Conservation (phyloP, 2,888 invertebrate species). For the Epinotia demarniana region DNA sequence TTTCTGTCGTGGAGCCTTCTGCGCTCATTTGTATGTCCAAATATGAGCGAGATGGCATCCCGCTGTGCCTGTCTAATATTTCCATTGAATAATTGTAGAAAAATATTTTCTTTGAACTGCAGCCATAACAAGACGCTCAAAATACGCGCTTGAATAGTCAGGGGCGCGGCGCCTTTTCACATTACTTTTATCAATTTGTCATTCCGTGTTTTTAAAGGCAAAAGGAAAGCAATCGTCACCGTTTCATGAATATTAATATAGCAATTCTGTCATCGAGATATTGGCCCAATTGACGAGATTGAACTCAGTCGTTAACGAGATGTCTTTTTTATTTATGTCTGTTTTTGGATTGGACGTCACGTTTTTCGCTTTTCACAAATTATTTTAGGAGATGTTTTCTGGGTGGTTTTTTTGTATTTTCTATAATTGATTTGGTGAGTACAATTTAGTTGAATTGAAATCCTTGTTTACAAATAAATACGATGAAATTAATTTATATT, state of each 20-base stretch:
- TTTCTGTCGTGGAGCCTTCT: no score
- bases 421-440: neutral
- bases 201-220: constrained; percentile 17
- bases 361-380: constrained; percentile 1
- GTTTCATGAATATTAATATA: constrained; percentile 39
- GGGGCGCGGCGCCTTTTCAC: neutral
- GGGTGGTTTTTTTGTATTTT: neutral
- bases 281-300: constrained; percentile 28
- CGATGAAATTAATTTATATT: neutral
- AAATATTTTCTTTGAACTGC: neutral
- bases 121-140: neutral
- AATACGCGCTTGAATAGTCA: neutral
- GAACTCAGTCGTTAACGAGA: constrained; percentile 34
- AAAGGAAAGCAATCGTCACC: constrained; percentile 29
- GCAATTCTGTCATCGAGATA: constrained; percentile 34
- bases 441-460: neutral
- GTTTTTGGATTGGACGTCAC: constrained; percentile 17
- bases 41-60: no score
- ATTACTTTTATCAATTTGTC: constrained; percentile 9
- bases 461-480: neutral
- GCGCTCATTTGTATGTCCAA: no score
- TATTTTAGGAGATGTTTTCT: neutral
- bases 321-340: constrained; percentile 41
- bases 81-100: neutral
- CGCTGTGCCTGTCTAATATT: neutral